Conservation (phyloP, 2,797 vertebrate genomes). For the Sebastes glaucus region DNA sequence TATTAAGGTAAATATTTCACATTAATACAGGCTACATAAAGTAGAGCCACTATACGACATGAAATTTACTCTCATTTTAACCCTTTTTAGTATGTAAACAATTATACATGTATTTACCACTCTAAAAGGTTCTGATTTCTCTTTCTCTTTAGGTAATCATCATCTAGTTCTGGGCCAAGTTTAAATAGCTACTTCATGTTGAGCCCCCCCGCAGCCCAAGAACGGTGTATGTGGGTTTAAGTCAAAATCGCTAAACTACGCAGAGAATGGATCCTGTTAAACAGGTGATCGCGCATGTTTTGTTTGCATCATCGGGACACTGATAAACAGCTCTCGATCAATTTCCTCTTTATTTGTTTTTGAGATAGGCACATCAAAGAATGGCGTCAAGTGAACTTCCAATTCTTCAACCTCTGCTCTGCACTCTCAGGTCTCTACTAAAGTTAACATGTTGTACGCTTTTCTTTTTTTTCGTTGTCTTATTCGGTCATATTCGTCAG, state of each 20-base stretch:
- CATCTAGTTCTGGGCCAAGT: constrained; percentile 92
- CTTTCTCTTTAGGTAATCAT: constrained; percentile 88
- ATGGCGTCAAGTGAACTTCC: constrained; percentile 79
- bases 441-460: constrained; percentile 80
- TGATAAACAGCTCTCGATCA: constrained; percentile 87
- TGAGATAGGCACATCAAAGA: constrained; percentile 94
- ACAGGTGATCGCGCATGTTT: constrained; percentile 86
- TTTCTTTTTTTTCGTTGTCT: constrained; percentile 68
- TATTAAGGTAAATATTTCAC: constrained; percentile 99
- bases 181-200: constrained; percentile 93
- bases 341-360: constrained; percentile 77
- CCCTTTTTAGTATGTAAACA: constrained; percentile 98
- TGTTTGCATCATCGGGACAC: constrained; percentile 90
- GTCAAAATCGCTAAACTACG: constrained; percentile 96
- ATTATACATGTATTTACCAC: constrained; percentile 98
- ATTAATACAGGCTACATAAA: constrained; percentile 99
- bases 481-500: constrained; percentile 70
- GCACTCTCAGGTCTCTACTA: constrained; percentile 79
- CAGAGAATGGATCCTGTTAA: constrained; percentile 92
- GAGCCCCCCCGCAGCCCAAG: constrained; percentile 90
- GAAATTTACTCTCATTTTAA: constrained; percentile 98
- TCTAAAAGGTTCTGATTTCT: constrained; percentile 92
- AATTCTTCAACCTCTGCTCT: constrained; percentile 79
- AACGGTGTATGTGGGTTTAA: constrained; percentile 89
- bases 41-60: constrained; percentile 99